phyloP scores from a whole-genome alignment of 2,888 invertebrate genomes.

The Agrochola macilenta region DNA sequence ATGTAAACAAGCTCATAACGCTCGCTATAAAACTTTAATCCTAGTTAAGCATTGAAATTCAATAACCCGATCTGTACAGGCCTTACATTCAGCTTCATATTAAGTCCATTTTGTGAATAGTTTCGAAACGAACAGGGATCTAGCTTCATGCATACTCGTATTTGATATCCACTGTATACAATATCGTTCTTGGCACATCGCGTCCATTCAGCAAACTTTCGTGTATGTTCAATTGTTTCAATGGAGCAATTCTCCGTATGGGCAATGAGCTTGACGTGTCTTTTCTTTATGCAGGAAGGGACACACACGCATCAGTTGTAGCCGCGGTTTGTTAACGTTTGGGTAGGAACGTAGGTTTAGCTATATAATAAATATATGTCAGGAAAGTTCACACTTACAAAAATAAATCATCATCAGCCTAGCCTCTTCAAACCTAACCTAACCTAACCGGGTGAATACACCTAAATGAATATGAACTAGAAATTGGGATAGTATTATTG shows the following conservation, averaged over 20 bases:
- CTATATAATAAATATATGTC: not conserved
- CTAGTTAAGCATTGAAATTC: conserved; percentile 17
- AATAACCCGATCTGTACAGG: conserved; percentile 16
- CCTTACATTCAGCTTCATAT: conserved; percentile 1
- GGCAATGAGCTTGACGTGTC: conserved; percentile 1
- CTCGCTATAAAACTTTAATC: conserved; percentile 27
- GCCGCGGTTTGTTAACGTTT: not conserved
- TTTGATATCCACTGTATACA: conserved; percentile 24
- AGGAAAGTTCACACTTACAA: not conserved
- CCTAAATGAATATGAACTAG: not conserved
- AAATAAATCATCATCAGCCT: not conserved
- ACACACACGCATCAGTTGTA: conserved; percentile 14
- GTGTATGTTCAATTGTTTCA: conserved; percentile 44
- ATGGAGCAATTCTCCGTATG: conserved; percentile 32
- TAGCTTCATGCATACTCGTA: conserved; percentile 30
- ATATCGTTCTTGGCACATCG: conserved; percentile 39
- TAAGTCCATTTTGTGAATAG: conserved; percentile 54
- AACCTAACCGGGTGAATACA: not conserved
- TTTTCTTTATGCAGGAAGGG: conserved; percentile 23
- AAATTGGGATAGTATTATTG: not conserved
- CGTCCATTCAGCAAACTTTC: conserved; percentile 64
- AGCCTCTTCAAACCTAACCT: not conserved
- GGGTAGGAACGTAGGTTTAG: not conserved
- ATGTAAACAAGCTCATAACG: conserved; percentile 6
- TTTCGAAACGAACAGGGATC: conserved; percentile 57